Evolutionary conservation across 2,797 vertebrate genomes (phyloP).

Genomic region (Emydoidea blandingii): DNA sequence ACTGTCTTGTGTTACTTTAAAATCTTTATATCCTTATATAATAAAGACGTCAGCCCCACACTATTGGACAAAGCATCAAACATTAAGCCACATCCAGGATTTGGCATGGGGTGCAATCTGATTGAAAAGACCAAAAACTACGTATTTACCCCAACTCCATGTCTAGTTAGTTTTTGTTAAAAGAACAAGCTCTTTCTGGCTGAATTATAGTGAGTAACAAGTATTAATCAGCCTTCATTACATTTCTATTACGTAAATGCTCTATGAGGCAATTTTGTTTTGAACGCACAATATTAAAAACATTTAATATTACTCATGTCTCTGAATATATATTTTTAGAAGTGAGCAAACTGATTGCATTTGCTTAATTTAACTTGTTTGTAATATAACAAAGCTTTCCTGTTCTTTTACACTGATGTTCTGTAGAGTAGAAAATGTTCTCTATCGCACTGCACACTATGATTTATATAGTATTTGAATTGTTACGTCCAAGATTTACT

Average conservation of each 20-base stretch:
- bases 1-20: slow-evolving; percentile 69
- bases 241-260: slow-evolving; percentile 45
- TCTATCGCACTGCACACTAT: neutral
- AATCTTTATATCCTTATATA: slow-evolving; percentile 65
- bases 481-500: neutral
- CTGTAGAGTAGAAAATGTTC: neutral
- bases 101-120: slow-evolving; percentile 47
- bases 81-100: slow-evolving; percentile 24
- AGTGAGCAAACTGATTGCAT: neutral
- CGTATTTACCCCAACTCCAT: neutral
- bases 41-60: slow-evolving; percentile 26
- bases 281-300: neutral
- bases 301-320: neutral
- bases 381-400: neutral
- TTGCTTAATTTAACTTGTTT: neutral
- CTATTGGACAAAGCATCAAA: slow-evolving; percentile 23
- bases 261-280: slow-evolving; percentile 24
- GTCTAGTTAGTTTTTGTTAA: neutral
- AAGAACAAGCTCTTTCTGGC: neutral
- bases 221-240: slow-evolving; percentile 46
- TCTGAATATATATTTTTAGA: neutral
- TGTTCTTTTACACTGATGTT: neutral
- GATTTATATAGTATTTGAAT: neutral
- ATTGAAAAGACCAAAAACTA: slow-evolving; percentile 71
- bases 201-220: neutral